These are phyloP conservation scores for Manacus vitellinus DNA, from an alignment of 2,113 vertebrate species.

Conservation along the genomic window DNA sequence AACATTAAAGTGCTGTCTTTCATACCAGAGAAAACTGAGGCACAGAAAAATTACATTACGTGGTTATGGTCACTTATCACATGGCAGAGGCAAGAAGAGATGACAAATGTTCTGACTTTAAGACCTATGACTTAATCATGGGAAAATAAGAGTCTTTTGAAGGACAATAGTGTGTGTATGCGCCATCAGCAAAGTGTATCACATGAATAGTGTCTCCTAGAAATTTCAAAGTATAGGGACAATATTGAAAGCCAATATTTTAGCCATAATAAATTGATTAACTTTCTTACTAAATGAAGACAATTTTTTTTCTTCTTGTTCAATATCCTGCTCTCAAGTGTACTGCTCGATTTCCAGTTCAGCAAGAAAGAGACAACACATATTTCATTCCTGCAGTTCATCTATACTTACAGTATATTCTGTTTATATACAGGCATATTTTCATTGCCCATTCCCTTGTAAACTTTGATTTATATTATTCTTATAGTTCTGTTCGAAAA, in stretches of 20 bases:
- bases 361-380: background rate
- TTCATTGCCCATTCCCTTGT: background rate
- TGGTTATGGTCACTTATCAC: background rate
- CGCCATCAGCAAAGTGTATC: background rate
- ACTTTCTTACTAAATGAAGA: background rate
- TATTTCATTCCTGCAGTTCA: background rate
- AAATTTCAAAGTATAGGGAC: background rate
- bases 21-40: background rate
- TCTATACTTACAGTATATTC: background rate
- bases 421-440: background rate
- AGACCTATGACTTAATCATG: background rate
- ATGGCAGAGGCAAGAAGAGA: background rate
- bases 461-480: background rate
- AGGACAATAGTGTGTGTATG: background rate
- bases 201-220: background rate
- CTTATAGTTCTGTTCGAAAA: background rate
- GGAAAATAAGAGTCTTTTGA: background rate
- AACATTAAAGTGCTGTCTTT: background rate
- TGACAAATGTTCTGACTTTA: background rate
- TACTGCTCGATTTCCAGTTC: background rate
- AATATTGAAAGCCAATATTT: background rate
- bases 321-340: background rate
- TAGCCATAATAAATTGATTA: background rate
- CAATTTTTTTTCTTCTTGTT: background rate
- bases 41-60: background rate